Base-by-base conservation (phyloP, 2,888 invertebrate species). In the Eilema depressum region DNA sequence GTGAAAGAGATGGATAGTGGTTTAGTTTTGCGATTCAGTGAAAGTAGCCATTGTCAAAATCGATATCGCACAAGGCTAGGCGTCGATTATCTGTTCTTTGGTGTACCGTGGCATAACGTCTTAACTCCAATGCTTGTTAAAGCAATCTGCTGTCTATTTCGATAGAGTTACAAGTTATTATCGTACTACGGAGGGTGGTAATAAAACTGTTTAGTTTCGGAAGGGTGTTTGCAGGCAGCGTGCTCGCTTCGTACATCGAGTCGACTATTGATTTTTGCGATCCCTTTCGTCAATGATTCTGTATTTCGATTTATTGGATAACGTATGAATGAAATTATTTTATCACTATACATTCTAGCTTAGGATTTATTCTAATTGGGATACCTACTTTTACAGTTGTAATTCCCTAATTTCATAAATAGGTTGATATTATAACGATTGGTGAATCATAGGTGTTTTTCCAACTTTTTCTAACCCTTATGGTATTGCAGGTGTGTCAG, bases 21-120 rank as follows among this genome's bases (percentile, higher is more conserved):
- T 71, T 61, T 82, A 74, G 70, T 53, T 17, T 79, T 88, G 80
- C 86, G 86, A 83, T 86, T 81, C 72, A 82, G 83, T 83, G 85
- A 90, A 90, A 90, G 88, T 88, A 85, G 89, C 89, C 86, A 88
- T 86, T 84, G 87, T 91, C 91, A 95, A 95, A 95, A 95, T 95
- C 95, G 95, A 95, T 95, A 95, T 95, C 94, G 93, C 94, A 93
- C 95, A 95, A 95, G 95, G 95, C 95, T 95, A 92, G 92, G 89
- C 93, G 95, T 95, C 95, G 95, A 95, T 95, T 95, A 95, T 93
- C 93, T 92, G 92, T 89, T 91, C 79, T 84, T 84, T 83, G 74
- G 47, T 73, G 63, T 61, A 75, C 62, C 70, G 63, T 67, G 67
- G 47, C 69, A 68, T 71, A 91, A 85, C 28, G 85, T 78, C 75